Conservation (phyloP, 2,888 invertebrate species). For the Heliconius cydno region DNA sequence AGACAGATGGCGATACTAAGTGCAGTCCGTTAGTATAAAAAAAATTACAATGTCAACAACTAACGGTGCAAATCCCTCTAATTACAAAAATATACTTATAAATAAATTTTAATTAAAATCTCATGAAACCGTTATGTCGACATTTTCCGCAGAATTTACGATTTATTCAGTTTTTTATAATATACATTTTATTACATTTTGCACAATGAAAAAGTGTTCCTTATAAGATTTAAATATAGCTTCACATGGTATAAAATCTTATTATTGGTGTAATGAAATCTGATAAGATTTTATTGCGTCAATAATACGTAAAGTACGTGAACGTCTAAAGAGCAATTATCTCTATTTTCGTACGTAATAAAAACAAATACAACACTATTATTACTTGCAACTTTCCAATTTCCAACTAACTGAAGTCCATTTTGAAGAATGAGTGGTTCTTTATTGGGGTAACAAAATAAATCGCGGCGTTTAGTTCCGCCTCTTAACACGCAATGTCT, state of each 20-base stretch:
- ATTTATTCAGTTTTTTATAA: background rate
- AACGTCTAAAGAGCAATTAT: background rate
- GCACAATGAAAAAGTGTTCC: background rate
- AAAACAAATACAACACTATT: background rate
- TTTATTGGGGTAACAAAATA: no score
- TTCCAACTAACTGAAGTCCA: conserved; percentile 1
- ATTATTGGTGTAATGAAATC: background rate
- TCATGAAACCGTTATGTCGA: background rate
- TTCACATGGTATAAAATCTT: background rate
- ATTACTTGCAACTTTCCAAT: background rate
- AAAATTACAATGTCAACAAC: background rate
- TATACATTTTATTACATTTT: background rate
- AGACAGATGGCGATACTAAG: no score
- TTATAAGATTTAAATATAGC: background rate
- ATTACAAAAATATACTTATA: background rate
- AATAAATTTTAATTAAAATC: background rate
- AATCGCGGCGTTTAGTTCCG: no score
- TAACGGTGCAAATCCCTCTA: no score
- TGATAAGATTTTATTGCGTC: background rate
- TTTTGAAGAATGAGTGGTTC: background rate
- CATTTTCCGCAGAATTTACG: background rate
- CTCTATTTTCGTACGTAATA: background rate
- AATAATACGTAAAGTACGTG: background rate
- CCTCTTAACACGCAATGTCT: no score
- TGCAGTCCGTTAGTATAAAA: no score